A percentile compares a stretch with the other conserved stretches of the same genome.
phyloP scores from a whole-genome alignment of 2,113 vertebrate species.

The Theristicus caerulescens region DNA sequence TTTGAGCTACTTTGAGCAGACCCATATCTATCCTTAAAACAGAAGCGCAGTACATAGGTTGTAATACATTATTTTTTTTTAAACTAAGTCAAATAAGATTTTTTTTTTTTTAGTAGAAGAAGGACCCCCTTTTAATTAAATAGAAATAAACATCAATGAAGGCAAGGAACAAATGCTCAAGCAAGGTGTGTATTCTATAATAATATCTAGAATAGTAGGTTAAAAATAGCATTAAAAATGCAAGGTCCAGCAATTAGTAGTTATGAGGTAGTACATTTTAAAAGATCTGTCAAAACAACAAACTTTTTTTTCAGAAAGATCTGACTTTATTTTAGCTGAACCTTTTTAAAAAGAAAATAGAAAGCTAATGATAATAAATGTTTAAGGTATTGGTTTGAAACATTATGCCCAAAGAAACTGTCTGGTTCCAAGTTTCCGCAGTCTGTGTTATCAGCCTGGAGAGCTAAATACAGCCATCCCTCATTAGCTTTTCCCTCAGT shows the following conservation, averaged over 20 bases:
- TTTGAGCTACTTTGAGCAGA: not conserved
- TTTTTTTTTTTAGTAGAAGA: accelerated
- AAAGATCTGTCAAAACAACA: not conserved
- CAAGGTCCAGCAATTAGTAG: not conserved
- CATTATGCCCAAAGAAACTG: not conserved
- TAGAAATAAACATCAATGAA: not conserved
- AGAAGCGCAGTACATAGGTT: not conserved
- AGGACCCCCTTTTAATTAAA: not conserved
- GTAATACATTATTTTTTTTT: not conserved
- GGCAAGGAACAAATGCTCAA: not conserved
- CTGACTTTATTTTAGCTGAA: not conserved
- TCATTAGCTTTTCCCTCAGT: not conserved
- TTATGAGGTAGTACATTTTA: not conserved
- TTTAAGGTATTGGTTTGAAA: not conserved
- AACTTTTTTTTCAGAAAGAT: not conserved
- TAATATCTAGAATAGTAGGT: not conserved
- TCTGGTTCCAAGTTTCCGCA: not conserved
- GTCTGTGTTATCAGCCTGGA: not conserved
- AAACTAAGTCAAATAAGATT: not conserved
- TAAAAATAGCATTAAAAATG: not conserved
- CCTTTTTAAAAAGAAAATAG: not conserved
- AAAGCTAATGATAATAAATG: not conserved
- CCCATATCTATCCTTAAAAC: not conserved
- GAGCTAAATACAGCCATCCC: not conserved
- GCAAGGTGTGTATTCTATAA: not conserved